These are phyloP conservation scores for Cavia aperea DNA, from an alignment of 2,113 vertebrate species.

Conservation along the genomic window DNA sequence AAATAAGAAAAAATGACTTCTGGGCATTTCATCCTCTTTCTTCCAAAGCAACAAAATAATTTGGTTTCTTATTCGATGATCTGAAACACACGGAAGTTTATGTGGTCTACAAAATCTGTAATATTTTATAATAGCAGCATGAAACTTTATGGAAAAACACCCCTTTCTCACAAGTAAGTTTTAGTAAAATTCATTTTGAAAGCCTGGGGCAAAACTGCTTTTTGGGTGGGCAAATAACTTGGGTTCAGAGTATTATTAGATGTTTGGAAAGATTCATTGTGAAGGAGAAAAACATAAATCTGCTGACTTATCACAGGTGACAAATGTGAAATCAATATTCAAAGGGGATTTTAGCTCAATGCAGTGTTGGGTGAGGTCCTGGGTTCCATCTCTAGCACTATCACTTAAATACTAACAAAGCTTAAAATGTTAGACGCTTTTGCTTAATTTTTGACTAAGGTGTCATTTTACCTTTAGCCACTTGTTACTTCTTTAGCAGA, in stretches of 20 bases:
- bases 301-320: not conserved
- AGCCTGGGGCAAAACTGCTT: not conserved
- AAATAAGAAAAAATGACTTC: not conserved
- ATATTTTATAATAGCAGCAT: not conserved
- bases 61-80: not conserved
- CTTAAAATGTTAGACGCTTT: not conserved
- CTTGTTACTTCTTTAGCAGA: not conserved
- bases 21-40: not conserved
- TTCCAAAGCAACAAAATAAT: not conserved
- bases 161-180: not conserved
- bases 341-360: not conserved
- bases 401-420: not conserved
- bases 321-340: not conserved
- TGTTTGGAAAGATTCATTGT: not conserved
- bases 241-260: not conserved
- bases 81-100: not conserved
- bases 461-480: not conserved
- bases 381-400: not conserved
- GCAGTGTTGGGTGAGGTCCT: not conserved
- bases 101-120: not conserved
- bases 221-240: not conserved
- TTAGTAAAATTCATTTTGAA: not conserved
- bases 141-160: not conserved
- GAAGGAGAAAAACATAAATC: not conserved
- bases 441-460: not conserved